These are phyloP conservation scores for Aplidium turbinatum DNA, from an alignment of 23 tunicate genomes.

Conservation along the genomic window DNA sequence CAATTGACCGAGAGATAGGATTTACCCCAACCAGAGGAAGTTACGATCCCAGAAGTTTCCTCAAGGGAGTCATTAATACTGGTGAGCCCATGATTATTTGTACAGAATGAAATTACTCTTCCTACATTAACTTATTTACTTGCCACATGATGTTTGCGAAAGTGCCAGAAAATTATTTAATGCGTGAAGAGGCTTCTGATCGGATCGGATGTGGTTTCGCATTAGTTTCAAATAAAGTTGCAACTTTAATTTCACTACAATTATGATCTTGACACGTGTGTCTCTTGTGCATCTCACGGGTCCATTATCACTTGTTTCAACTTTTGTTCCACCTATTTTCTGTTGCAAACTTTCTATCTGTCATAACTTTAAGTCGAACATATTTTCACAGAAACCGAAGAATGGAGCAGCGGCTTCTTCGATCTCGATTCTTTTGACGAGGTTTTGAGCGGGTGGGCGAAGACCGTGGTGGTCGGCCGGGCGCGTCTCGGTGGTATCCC, in stretches of 20 bases:
- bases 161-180: too few species aligned
- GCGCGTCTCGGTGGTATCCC: slow-evolving; percentile 98
- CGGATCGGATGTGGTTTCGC: too few species aligned
- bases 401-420: slow-evolving; percentile 87
- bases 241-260: too few species aligned
- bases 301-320: background rate
- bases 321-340: background rate
- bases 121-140: too few species aligned
- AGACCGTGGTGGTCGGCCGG: slow-evolving; percentile 91
- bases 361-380: background rate
- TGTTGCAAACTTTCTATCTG: background rate
- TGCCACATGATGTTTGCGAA: too few species aligned
- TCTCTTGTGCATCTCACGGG: too few species aligned
- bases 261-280: too few species aligned
- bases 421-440: slow-evolving; percentile 94
- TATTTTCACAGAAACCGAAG: slow-evolving; percentile 51
- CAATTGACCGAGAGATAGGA: slow-evolving; percentile 79
- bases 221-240: too few species aligned
- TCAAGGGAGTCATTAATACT: slow-evolving; percentile 62
- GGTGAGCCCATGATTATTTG: slow-evolving; percentile 21
- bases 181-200: too few species aligned
- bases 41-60: slow-evolving; percentile 84
- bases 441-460: slow-evolving; percentile 94
- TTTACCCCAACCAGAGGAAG: slow-evolving; percentile 49
- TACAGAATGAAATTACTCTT: background rate